Evolutionary conservation across 2,113 vertebrate species (phyloP), one percentile per base, ranked within the genome.

Genomic region (Polyodon spathula): DNA sequence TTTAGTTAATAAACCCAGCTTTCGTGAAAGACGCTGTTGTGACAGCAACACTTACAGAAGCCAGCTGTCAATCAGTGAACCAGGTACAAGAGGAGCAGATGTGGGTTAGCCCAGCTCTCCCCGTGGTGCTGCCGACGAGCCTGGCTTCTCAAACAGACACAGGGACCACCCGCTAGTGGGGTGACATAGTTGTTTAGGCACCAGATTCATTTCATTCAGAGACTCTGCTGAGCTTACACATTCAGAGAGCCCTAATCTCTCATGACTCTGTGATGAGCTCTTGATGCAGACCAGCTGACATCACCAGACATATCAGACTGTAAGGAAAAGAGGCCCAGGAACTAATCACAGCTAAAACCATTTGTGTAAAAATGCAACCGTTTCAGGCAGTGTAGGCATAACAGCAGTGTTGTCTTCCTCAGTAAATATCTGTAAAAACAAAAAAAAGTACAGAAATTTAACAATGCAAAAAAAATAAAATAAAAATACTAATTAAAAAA

Each of bases 141-240:
- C 69, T 67, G 40, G 70, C 70, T n/a, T 40, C 68, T 40, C 78
- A 54, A 16, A 5, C 53, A 54, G 53, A 5, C 53, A 54, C 16
- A n/a, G 7, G 16, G 53, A 54, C 53, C 53, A 54, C 53, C 53
- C 53, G 37, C 53, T 37, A n/a, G n/a, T 16, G n/a, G 53, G 53
- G 53, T 27, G 53, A 54, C 16, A 8, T 12, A 16, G 37, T 4
- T 4, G 12, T 54, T 17, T 27, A 54, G 6, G 8, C 53, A 54
- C 16, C 11, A 27, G n/a, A 27, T 54, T 16, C 53, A 37, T 8
- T 54, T 16, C 53, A 54, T 16, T 54, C 16, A 9, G 53, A 37
- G 53, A 37, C 53, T n/a, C n/a, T 54, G 6, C 53, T 54, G 53
- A 2, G 53, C 53, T 16, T 54, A 16, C 53, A 37, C 2, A 27